A percentile compares a stretch with the other conserved stretches of the same genome.
Evolutionary conservation across 2,797 vertebrate genomes (phyloP).

Genomic region (Acropternis orthonyx): DNA sequence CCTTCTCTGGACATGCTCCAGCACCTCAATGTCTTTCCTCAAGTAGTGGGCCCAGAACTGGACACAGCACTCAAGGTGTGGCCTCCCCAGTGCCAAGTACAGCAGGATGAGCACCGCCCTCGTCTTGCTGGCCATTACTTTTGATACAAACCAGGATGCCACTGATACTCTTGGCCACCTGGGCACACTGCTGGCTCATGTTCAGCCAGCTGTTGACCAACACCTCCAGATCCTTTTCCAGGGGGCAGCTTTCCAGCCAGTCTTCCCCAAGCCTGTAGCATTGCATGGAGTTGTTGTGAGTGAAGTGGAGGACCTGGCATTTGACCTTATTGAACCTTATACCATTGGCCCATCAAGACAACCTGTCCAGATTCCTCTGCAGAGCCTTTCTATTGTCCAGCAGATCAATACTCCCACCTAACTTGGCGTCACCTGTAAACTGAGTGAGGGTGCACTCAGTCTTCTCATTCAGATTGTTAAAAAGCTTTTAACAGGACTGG

Average conservation of each 20-base stretch:
- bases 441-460: rapidly evolving
- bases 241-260: not conserved
- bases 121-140: too few relatives aligned
- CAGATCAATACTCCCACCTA: not conserved
- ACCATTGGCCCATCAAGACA: not conserved
- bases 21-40: not conserved
- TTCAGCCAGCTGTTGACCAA: not conserved
- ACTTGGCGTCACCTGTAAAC: not conserved
- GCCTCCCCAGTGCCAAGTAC: too few relatives aligned
- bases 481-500: not conserved
- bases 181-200: not conserved
- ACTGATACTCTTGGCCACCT: too few relatives aligned
- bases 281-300: too few relatives aligned
- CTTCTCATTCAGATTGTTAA: not conserved
- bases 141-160: too few relatives aligned
- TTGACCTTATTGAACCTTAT: not conserved
- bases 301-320: too few relatives aligned
- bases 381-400: not conserved
- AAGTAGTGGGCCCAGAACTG: not conserved
- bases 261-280: too few relatives aligned
- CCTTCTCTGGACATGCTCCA: rapidly evolving
- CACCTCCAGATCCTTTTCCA: not conserved
- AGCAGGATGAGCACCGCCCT: too few relatives aligned
- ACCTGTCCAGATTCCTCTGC: not conserved
- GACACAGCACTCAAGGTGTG: too few relatives aligned